Conservation (phyloP, 1,140 invertebrate species). For the Drosophila nannoptera region DNA sequence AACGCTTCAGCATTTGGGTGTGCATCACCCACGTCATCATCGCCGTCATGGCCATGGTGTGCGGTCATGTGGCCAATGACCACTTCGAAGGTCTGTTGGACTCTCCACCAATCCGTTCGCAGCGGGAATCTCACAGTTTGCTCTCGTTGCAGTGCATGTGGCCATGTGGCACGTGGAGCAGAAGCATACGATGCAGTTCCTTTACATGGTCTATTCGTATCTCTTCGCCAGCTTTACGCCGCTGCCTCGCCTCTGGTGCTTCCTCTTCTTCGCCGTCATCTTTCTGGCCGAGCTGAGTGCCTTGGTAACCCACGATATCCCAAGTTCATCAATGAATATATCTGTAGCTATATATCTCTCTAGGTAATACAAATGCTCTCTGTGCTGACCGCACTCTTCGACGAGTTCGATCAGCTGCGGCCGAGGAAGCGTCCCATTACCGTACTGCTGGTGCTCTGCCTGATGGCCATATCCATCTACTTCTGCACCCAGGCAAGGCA, state of each 20-base stretch:
- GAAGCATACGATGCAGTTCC: constrained; percentile 67
- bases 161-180: constrained; percentile 65
- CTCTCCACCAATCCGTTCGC: neutral
- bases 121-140: neutral
- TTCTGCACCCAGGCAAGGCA: constrained; percentile 68
- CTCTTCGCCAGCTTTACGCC: constrained; percentile 66
- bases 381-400: constrained; percentile 67
- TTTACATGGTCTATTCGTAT: constrained; percentile 66
- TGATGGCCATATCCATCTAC: constrained; percentile 57
- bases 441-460: constrained; percentile 31
- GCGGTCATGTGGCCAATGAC: constrained; percentile 70
- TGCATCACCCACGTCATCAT: constrained; percentile 57
- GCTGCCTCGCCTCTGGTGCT: constrained; percentile 69
- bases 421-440: constrained; percentile 48
- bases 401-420: constrained; percentile 70
- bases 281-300: constrained; percentile 70
- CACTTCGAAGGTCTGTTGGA: constrained; percentile 62
- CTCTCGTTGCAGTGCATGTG: constrained; percentile 57
- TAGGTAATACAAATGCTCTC: constrained; percentile 69
- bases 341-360: neutral
- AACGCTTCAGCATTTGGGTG: constrained; percentile 63
- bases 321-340: neutral
- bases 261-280: constrained; percentile 67
- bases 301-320: constrained; percentile 44
- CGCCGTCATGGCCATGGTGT: constrained; percentile 57